Base-by-base conservation (phyloP, 2,888 invertebrate species). In the Scaptomyza caliginosa region DNA sequence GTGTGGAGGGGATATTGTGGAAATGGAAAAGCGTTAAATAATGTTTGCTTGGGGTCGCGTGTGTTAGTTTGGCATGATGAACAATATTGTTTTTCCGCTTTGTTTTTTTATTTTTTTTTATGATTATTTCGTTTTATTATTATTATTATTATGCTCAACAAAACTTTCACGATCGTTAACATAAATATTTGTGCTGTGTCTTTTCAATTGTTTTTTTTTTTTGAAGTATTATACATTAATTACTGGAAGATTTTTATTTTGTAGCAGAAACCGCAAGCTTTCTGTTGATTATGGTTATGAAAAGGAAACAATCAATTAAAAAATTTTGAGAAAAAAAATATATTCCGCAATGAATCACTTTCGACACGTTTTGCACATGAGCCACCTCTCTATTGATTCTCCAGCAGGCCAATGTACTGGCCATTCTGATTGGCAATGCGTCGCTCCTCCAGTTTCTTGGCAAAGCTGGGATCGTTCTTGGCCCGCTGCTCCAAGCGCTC, bases 341-440 rank as follows among this genome's bases (percentile, higher is more conserved):
- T n/a, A 16, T 8, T 23, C 8, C 42, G 32, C 62, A 65, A 43
- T 68, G 48, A 54, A 38, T 52, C 63, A 68, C 67, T 30, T 62
- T 55, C 54, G 65, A 24, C 58, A n/a, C 51, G 21, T 19, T 32
- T 39, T 39, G 39, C 52, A 43, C 46, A 28, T 62, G 7, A 10
- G 23, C 1, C 11, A 24, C 5, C 16, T 32, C 8, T 65, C 51
- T 77, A 85, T 49, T 80, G 80, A 67, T 90, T 90, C 72, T 90
- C 90, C 62, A 90, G 77, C 62, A 90, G 65, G 6, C 90, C 90
- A 28, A 91, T 92, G 90, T 94, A 95, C 71, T 93, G 92, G 26
- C 94, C 94, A 82, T 93, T 93, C 91, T 94, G 94, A 88, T 94
- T 94, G 65, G 93, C 93, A 48, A 87, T 69, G 28, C 90, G 89